Percentiles rank a stretch among this genome's conserved stretches.
Evolutionary conservation across 2,797 vertebrate species (phyloP).

Genomic region (Lagodon rhomboides): DNA sequence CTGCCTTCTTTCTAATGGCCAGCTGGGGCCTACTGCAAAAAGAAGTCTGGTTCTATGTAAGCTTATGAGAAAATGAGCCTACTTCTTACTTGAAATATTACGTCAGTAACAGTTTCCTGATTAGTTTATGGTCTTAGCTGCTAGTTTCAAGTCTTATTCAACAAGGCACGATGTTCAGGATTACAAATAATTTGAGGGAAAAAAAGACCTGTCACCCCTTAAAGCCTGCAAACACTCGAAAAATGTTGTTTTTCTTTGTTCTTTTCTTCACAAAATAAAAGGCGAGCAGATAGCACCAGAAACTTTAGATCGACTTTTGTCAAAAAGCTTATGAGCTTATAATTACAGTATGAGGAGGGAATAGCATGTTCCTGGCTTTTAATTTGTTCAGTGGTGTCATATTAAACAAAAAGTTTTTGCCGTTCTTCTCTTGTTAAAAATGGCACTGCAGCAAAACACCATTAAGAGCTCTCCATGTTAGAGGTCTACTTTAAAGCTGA

Average conservation of each 20-base stretch:
- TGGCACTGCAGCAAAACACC: constrained; percentile 12
- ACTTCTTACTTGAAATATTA: no score
- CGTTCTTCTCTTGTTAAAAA: constrained; percentile 33
- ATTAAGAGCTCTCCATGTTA: constrained; percentile 9
- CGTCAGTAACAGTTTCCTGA: no score
- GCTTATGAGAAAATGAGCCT: no score
- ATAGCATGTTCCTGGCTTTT: background rate
- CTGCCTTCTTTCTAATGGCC: no score
- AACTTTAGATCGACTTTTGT: background rate
- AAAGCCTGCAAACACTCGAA: background rate
- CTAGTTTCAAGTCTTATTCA: no score
- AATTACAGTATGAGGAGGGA: background rate
- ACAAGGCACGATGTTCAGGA: background rate
- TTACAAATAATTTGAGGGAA: background rate
- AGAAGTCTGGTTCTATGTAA: no score
- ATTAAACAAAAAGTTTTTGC: background rate
- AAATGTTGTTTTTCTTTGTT: background rate
- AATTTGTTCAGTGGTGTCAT: background rate
- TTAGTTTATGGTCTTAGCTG: no score
- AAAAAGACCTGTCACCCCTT: background rate
- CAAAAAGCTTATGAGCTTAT: background rate
- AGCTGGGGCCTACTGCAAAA: no score
- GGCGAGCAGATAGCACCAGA: background rate
- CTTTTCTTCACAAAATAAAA: background rate
- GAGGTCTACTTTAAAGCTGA: background rate